Evolutionary conservation across 2,888 invertebrate species (phyloP), one percentile per base, ranked within the genome.

Genomic region (Parnassius orleans): DNA sequence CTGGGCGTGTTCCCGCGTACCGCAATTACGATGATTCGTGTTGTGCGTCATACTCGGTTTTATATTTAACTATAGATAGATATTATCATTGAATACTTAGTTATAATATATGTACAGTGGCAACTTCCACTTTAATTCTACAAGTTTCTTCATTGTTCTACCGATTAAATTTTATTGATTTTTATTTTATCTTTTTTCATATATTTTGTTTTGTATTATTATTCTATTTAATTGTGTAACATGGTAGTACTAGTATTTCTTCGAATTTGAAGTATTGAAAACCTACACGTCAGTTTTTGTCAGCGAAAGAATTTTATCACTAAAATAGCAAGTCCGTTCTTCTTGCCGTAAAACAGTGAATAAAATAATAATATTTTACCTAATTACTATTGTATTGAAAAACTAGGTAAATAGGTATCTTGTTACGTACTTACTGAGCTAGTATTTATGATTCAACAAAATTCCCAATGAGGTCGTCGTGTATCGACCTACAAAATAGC

Each of bases 1-100:
- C 47, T 67, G 66, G 67, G 66, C 67, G 66, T 63, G 63, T 47
- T 51, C 59, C 52, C 51, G 58, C 52, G 43, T 15, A 43, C 46
- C 53, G 55, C 59, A 59, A 15, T 58, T 56, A 61, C 61, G 64
- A 65, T 63, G 61, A 64, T 63, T 63, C 60, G 60, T 52, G 44
- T 51, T 15, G 53, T 61, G 64, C 64, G 63, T 64, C 64, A 67
- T 50, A 58, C 58, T 11, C 46, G 15, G 55, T 54, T 41, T 12
- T 57, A 60, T 41, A 56, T 51, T n/a, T 48, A 57, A 19, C 47
- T 53, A 48, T 42, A 62, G 57, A 51, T 57, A n/a, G 50, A 10
- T 50, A 50, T 19, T 15, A 33, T 33, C 33, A 1, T 7, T 33
- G 33, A 33, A 33, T 33, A 33, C 0, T 33, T 33, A 7, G 33